Base-by-base conservation (phyloP, 2,888 invertebrate species). In the Apamea sordens region DNA sequence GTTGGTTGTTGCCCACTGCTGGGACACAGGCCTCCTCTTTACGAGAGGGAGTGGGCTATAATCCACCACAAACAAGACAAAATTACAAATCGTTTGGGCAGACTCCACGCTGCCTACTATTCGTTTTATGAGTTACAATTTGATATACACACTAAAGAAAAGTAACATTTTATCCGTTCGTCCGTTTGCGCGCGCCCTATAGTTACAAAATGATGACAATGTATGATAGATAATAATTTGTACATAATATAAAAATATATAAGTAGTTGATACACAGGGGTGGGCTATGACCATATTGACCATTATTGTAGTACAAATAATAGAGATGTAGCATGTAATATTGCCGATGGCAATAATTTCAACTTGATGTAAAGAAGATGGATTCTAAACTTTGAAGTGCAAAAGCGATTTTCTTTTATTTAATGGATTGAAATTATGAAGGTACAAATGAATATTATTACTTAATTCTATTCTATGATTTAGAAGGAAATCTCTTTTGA, bases 111-210 rank as follows among this genome's bases (percentile, higher is more conserved):
- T 36, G 21, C 18, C 4, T 44, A 56, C 5, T 67, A 53, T 81
- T 56, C 36, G 53, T 84, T 84, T 84, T 32, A 41, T 84, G 5
- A 61, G 28, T 84, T 84, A 47, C 24, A 80, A 73, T 84, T 84
- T 84, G 61, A 70, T 84, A 84, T 84, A 84, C 84, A 84, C 83
- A 84, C 83, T 84, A 69, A 71, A 69, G 0, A 59, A 36, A 73
- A n/a, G 15, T 44, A n/a, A 83, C 5, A n/a, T 68, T 72, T 53
- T 32, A 32, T 41, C 3, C 3, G 70, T 21, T 61, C 47, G 64
- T 47, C 10, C 41, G 59, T 69, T 5, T 36, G 44, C 28, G 72
- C 67, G 73, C 32, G 77, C n/a, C 53, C 13, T 24, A 7, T n/a
- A 18, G 32, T 56, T 32, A 67, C 56, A 69, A 47, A 68, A 21